Evolutionary conservation across 2,888 invertebrate genomes (phyloP).

Genomic region (Stegophylla sp.): DNA sequence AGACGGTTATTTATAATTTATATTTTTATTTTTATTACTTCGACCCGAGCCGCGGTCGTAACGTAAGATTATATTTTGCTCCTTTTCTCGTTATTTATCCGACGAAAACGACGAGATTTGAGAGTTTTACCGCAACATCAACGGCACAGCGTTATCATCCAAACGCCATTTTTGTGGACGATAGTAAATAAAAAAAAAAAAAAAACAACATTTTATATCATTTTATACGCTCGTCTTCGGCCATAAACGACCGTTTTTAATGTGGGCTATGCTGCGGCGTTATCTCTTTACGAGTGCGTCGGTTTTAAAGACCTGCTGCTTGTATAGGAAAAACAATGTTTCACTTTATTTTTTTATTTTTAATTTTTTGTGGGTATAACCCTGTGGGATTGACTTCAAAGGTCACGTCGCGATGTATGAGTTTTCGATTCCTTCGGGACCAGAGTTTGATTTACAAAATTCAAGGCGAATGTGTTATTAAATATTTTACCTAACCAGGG

Average conservation of each 20-base stretch:
- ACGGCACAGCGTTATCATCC: neutral
- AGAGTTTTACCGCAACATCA: conserved; percentile 1
- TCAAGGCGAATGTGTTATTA: no score
- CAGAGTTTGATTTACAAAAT: neutral
- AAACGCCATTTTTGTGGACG: neutral
- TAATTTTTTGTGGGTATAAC: conserved; percentile 23
- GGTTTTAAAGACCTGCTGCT: neutral
- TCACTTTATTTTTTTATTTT: no score
- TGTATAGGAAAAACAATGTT: conserved; percentile 13
- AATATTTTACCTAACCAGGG: no score
- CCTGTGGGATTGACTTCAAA: conserved; percentile 7
- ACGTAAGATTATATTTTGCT: neutral
- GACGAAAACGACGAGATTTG: conserved; percentile 4
- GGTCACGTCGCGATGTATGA: neutral
- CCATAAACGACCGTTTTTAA: neutral
- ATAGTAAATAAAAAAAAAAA: conserved; percentile 26
- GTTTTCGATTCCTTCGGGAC: conserved; percentile 23
- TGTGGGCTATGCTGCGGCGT: neutral
- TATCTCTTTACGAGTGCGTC: neutral
- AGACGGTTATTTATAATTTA: conserved; percentile 25
- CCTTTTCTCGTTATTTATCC: neutral
- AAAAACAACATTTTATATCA: no score
- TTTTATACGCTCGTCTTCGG: neutral
- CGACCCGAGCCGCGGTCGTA: neutral
- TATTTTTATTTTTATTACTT: conserved; percentile 12